Evolutionary conservation across 1,140 invertebrate species (phyloP).

Genomic region (Cydia splendana): DNA sequence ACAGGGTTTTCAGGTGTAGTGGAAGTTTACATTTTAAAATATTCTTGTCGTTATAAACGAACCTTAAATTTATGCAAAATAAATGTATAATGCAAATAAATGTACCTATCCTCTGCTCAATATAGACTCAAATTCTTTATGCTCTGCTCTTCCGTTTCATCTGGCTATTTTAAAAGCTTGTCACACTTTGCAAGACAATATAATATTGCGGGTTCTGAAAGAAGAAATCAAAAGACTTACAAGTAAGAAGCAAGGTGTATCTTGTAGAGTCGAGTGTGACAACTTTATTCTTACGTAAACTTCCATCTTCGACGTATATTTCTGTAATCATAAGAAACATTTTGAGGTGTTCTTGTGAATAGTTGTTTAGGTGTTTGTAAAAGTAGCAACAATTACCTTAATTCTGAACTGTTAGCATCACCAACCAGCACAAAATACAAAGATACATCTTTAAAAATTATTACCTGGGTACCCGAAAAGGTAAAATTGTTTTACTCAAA

Average conservation of each 20-base stretch:
- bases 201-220: background rate
- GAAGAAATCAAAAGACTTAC: too few relatives aligned
- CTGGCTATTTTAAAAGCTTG: background rate
- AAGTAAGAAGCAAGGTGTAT: background rate
- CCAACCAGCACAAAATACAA: background rate
- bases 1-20: background rate
- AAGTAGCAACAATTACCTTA: slow-evolving; percentile 1
- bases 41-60: background rate
- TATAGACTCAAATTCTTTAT: background rate
- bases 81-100: background rate
- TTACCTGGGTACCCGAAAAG: background rate
- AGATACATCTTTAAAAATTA: background rate
- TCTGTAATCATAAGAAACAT: background rate
- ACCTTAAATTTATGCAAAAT: background rate
- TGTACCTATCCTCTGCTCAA: background rate
- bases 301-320: background rate
- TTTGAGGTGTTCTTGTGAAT: background rate
- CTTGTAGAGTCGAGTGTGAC: background rate
- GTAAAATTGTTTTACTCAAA: background rate
- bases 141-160: background rate
- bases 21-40: background rate
- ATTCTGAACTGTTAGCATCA: background rate
- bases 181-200: background rate
- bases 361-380: slow-evolving; percentile 25
- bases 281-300: background rate